Percentiles rank a stretch among this genome's conserved stretches.
These are phyloP conservation scores for Apodemus sylvaticus DNA, from an alignment of 2,113 vertebrate species.

Conservation along the genomic window DNA sequence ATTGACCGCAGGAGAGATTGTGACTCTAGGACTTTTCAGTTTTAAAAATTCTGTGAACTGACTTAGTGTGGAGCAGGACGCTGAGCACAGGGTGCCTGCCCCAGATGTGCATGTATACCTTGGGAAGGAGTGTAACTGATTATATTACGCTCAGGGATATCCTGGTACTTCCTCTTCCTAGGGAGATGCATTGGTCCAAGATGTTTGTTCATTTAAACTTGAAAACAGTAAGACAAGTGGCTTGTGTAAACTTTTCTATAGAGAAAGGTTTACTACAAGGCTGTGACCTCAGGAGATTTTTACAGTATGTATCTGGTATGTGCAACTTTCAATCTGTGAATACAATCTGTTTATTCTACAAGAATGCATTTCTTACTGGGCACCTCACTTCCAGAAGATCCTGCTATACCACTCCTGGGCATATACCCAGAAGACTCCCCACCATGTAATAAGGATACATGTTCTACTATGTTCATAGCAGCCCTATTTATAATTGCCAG, in stretches of 20 bases:
- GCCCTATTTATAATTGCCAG: no score
- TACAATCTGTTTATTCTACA: slow-evolving; percentile 40
- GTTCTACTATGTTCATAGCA: no score
- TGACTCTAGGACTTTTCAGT: not conserved
- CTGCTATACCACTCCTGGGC: no score
- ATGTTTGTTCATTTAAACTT: slow-evolving; percentile 39
- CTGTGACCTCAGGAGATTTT: not conserved
- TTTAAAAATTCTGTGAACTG: slow-evolving; percentile 5
- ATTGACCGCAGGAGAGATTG: not conserved
- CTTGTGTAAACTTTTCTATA: not conserved
- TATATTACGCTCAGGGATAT: no score
- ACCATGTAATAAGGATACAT: no score
- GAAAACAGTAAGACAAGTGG: not conserved
- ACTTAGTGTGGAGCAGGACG: not conserved
- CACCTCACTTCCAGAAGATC: no score
- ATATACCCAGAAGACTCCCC: no score
- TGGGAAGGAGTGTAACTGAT: not conserved
- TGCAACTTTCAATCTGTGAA: not conserved
- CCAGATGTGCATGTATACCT: not conserved
- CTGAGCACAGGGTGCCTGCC: not conserved
- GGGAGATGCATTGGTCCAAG: not conserved
- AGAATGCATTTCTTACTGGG: not conserved
- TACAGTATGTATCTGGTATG: not conserved
- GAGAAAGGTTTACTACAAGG: not conserved
- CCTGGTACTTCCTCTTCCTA: not conserved